Evolutionary conservation across 2,113 vertebrate genomes (phyloP).

Genomic region (Pithys albifrons): DNA sequence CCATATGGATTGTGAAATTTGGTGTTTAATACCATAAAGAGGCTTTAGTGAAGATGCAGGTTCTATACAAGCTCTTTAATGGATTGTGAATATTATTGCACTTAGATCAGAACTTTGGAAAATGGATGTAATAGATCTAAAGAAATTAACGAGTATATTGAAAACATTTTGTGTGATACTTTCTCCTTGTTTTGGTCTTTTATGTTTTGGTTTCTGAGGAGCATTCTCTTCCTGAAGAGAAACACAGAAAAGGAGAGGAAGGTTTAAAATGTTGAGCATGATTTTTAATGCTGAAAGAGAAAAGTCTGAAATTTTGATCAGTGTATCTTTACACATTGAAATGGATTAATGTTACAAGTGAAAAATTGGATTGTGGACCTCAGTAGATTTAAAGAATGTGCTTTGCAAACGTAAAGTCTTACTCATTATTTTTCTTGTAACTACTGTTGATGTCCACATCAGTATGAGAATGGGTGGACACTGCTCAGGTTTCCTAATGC

Average conservation of each 20-base stretch:
- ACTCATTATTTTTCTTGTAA: neutral
- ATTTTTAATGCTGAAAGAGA: neutral
- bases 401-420: neutral
- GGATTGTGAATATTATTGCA: neutral
- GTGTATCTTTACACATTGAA: neutral
- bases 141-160: neutral
- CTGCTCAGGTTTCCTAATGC: neutral
- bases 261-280: neutral
- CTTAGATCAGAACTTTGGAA: neutral
- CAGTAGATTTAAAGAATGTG: neutral
- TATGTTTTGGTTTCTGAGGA: neutral
- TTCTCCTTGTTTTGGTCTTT: neutral
- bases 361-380: neutral
- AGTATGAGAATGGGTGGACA: neutral
- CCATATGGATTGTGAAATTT: neutral
- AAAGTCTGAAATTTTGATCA: neutral
- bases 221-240: neutral
- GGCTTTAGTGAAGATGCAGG: neutral
- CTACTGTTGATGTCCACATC: neutral
- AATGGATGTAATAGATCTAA: neutral
- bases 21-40: neutral
- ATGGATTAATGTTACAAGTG: neutral
- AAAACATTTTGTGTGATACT: neutral
- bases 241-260: neutral
- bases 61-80: neutral